Evolutionary conservation across 2,888 invertebrate genomes (phyloP), one percentile per base, ranked within the genome.

Genomic region (Spicauda simplicius): DNA sequence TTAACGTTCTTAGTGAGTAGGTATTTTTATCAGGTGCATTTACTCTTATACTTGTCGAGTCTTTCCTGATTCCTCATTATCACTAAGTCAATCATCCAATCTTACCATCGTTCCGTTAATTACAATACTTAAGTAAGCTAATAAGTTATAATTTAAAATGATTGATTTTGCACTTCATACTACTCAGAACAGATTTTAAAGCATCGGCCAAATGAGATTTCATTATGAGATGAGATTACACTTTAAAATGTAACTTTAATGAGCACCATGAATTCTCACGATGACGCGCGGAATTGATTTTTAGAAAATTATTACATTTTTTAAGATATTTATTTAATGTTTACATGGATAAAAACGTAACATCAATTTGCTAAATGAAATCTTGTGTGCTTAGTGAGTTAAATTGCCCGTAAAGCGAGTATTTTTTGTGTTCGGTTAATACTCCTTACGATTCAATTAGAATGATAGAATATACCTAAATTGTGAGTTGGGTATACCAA

Each of bases 141-240:
- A 19, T 61, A 20, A 10, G 19, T 25, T 20, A 54, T 16, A 48
- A 48, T 55, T 62, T 62, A 53, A 61, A 41, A 61, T 61, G 61
- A 61, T 54, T 53, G 53, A 61, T 53, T 63, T 30, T 54, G 19
- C 18, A 18, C 10, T 12, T 45, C 55, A 30, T 2, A 1, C 12
- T n/a, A 20, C 8, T 41, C 19, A 33, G 14, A 56, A 56, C 8
- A 48, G 33, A 33, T 33, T 8, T 33, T 33, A 6, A 33, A 33
- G 33, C 33, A 33, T 33, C 33, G 33, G 7, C 8, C 10, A 33
- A 33, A 33, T 33, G 33, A 33, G 25, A 25, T 25, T 25, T 4
- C 25, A 4, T 25, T 2, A 4, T 25, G 5, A 25, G 5, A 25
- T 33, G 10, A n/a, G 25, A 25, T 25, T 25, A 25, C 25, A 4